A percentile compares a stretch with the other conserved stretches of the same genome.
These are phyloP conservation scores for Clistopyga incitator DNA, from an alignment of 2,888 invertebrate genomes.

Conservation along the genomic window DNA sequence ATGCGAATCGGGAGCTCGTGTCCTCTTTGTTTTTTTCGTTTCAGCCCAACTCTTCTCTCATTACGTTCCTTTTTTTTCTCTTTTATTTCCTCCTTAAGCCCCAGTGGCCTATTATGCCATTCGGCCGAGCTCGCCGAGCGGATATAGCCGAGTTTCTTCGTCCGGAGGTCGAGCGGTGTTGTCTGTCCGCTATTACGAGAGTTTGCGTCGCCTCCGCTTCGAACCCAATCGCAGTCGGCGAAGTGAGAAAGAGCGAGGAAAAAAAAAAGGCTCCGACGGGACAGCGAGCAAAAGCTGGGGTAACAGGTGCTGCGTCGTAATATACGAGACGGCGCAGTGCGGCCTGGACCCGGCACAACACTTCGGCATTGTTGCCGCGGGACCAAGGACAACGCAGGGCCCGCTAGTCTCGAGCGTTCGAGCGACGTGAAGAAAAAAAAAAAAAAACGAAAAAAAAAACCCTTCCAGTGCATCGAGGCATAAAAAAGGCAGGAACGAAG, in stretches of 20 bases:
- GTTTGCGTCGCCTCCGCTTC: conserved; percentile 45
- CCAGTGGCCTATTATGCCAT: conserved; percentile 34
- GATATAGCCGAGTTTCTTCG: conserved; percentile 35
- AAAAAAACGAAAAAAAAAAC: too few species aligned
- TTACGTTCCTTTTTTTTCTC: conserved; percentile 31
- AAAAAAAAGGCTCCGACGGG: conserved; percentile 45
- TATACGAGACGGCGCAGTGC: conserved; percentile 38
- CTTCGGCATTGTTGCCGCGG: conserved; percentile 37
- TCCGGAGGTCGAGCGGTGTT: background rate
- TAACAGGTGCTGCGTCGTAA: conserved; percentile 63
- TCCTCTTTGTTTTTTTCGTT: conserved; percentile 39
- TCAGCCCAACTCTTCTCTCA: conserved; percentile 45
- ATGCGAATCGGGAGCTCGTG: conserved; percentile 57
- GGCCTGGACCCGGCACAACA: conserved; percentile 44
- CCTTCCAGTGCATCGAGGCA: conserved; percentile 52
- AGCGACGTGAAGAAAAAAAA: conserved; percentile 40
- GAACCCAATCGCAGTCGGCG: background rate
- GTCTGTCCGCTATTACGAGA: conserved; percentile 34
- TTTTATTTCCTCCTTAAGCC: conserved; percentile 26
- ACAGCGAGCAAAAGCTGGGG: conserved; percentile 34
- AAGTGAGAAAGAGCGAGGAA: conserved; percentile 38
- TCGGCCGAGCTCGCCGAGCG: conserved; percentile 49
- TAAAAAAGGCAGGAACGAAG: conserved; percentile 52
- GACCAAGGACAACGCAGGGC: conserved; percentile 45
- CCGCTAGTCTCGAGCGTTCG: conserved; percentile 26